Conservation (phyloP, 2,113 vertebrate species). For the Chaetops frenatus region DNA sequence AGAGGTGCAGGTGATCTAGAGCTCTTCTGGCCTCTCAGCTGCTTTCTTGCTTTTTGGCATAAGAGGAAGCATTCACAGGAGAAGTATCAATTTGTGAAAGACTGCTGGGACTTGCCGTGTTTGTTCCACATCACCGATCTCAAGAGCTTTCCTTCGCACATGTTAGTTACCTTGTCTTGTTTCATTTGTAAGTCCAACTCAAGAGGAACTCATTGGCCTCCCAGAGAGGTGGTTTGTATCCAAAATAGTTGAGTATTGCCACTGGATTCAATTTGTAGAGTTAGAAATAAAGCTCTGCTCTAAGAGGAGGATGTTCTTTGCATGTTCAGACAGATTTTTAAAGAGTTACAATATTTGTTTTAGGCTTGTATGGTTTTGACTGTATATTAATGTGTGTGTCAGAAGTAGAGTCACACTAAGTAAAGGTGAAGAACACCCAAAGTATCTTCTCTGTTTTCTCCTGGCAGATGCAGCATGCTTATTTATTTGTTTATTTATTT, state of each 20-base stretch:
- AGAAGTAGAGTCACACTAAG: background rate
- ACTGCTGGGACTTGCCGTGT: background rate
- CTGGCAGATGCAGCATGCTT: background rate
- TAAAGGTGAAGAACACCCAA: background rate
- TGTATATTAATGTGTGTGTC: background rate
- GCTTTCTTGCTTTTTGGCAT: background rate
- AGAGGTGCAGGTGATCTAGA: background rate
- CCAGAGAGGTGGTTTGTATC: background rate
- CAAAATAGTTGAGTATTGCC: background rate
- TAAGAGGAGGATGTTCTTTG: background rate
- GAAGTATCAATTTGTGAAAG: background rate
- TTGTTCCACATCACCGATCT: background rate
- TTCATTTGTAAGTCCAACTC: background rate
- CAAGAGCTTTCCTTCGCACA: background rate
- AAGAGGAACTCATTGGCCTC: background rate
- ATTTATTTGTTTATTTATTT: background rate
- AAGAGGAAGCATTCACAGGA: background rate
- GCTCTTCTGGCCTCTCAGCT: background rate
- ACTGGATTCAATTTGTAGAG: background rate
- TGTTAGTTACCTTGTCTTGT: background rate
- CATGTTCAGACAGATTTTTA: background rate
- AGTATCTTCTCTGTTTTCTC: background rate
- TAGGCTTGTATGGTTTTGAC: background rate
- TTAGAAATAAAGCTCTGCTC: background rate
- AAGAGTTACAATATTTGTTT: background rate